Percentiles rank a stretch among this genome's conserved stretches.
phyloP scores from a whole-genome alignment of 2,888 invertebrate genomes.

The Lasioglossum figueresi region DNA sequence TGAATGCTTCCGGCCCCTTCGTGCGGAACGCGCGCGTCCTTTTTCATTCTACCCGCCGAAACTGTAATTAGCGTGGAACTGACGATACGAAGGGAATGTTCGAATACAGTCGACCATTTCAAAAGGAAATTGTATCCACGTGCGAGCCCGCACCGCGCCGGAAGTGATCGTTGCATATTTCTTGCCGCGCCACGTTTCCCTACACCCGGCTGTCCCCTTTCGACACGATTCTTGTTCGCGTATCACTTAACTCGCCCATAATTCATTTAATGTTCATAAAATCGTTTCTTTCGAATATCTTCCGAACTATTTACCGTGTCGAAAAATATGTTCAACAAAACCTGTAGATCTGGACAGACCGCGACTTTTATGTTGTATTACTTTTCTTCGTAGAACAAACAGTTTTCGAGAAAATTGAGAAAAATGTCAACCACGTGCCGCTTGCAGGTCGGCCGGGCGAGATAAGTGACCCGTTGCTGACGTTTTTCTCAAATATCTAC shows the following conservation, averaged over 20 bases:
- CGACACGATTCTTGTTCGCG: neutral
- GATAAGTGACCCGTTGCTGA: too few relatives aligned
- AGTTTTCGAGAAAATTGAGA: too few relatives aligned
- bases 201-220: slow-evolving; percentile 4
- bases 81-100: slow-evolving; percentile 29
- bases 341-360: too few relatives aligned
- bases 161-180: slow-evolving; percentile 35
- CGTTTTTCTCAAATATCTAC: too few relatives aligned
- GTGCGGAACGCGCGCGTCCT: slow-evolving; percentile 43
- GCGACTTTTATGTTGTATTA: too few relatives aligned
- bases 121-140: slow-evolving; percentile 55
- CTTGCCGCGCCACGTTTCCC: slow-evolving; percentile 31
- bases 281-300: too few relatives aligned
- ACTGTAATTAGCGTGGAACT: slow-evolving; percentile 47
- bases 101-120: slow-evolving; percentile 38
- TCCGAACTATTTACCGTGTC: too few relatives aligned
- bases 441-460: too few relatives aligned
- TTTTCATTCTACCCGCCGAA: slow-evolving; percentile 32
- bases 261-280: too few relatives aligned
- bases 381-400: too few relatives aligned
- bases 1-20: slow-evolving; percentile 41
- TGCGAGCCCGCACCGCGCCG: slow-evolving; percentile 29
- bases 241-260: neutral
- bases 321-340: too few relatives aligned
- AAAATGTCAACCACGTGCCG: too few relatives aligned